Evolutionary conservation across 2,888 invertebrate genomes (phyloP).

Genomic region (Bimastos eiseni): DNA sequence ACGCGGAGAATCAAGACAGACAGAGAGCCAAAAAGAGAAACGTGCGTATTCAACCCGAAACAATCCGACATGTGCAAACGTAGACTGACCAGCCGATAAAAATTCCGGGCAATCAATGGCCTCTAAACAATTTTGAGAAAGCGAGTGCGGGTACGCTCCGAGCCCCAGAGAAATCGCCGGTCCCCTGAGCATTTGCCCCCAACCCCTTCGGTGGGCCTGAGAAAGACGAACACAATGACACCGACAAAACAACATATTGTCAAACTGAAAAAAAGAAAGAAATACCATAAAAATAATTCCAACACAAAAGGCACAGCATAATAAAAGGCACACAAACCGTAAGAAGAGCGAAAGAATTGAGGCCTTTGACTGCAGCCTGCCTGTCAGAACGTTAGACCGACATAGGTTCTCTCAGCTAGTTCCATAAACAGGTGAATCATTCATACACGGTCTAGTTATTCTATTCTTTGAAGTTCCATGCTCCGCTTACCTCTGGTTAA

Average conservation of each 20-base stretch:
- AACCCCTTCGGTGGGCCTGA: too few relatives aligned
- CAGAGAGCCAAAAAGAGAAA: neutral
- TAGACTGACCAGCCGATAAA: neutral
- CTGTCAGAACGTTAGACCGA: neutral
- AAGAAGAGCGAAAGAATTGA: neutral
- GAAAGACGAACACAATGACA: neutral
- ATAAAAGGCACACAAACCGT: neutral
- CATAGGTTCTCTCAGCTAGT: neutral
- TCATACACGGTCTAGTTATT: neutral
- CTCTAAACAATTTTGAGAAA: too few relatives aligned
- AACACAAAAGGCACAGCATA: neutral
- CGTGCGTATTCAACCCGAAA: too few relatives aligned
- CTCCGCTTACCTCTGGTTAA: neutral
- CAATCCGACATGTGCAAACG: too few relatives aligned
- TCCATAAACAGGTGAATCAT: neutral
- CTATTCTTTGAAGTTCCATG: neutral
- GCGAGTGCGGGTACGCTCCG: too few relatives aligned
- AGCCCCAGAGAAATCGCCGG: too few relatives aligned
- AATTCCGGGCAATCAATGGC: too few relatives aligned
- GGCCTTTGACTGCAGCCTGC: neutral
- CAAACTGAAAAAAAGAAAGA: neutral
- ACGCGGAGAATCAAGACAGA: neutral
- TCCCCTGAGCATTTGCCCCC: too few relatives aligned
- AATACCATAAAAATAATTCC: too few relatives aligned
- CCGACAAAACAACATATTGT: neutral